Evolutionary conservation across 1,140 invertebrate genomes (phyloP).

Genomic region (Paramacrobiotus metropolitanus): DNA sequence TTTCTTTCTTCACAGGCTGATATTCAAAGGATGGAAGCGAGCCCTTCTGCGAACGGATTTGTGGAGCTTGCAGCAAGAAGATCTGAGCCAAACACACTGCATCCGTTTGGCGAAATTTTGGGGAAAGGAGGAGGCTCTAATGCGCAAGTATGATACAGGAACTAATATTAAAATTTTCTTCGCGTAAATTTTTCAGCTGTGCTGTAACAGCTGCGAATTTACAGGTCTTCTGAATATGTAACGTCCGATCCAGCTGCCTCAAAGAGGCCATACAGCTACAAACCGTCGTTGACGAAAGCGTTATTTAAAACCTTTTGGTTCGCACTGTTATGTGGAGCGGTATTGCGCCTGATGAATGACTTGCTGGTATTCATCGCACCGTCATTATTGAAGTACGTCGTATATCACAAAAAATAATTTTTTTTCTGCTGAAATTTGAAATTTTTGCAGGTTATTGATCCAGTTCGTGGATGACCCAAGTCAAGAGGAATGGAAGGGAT

Average conservation of each 20-base stretch:
- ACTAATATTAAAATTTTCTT: constrained; percentile 9
- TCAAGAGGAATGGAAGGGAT: constrained; percentile 3
- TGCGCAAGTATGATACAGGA: not conserved
- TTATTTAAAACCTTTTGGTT: not conserved
- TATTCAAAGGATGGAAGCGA: constrained; percentile 7
- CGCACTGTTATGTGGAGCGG: not conserved
- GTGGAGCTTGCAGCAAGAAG: constrained; percentile 8
- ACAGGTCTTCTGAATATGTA: not conserved
- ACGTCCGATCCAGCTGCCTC: not conserved
- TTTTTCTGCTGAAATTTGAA: too few species aligned
- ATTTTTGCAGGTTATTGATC: constrained; percentile 6
- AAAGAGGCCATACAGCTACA: not conserved
- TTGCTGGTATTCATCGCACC: not conserved
- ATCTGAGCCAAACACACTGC: not conserved
- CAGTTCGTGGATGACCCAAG: constrained; percentile 4
- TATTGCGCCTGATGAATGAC: not conserved
- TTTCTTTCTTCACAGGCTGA: not conserved
- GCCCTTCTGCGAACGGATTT: constrained; percentile 7
- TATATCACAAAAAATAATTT: not conserved
- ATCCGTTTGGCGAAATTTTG: not conserved
- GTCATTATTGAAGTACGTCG: not conserved
- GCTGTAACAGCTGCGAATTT: not conserved
- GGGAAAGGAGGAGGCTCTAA: not conserved
- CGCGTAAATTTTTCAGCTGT: not conserved
- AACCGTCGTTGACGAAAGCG: not conserved